Conservation (phyloP, 2,113 vertebrate species). For the Leptobrachium leishanense region DNA sequence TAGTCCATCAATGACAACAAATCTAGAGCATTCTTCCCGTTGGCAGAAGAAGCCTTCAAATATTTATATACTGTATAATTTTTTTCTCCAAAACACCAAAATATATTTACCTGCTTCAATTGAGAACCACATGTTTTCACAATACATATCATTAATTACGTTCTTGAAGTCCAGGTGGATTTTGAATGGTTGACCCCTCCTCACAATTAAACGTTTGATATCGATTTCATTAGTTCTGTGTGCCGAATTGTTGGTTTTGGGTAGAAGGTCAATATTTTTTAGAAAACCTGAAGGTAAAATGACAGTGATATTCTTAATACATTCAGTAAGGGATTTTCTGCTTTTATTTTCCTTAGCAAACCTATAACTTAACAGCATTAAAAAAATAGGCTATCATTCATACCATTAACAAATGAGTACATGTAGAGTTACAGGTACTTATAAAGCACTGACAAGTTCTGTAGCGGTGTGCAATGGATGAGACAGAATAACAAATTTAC, state of each 20-base stretch:
- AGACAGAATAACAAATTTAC: too few relatives aligned
- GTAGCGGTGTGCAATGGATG: too few relatives aligned
- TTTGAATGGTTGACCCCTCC: constrained; percentile 5
- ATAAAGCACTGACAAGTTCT: too few relatives aligned
- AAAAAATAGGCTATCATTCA: too few relatives aligned
- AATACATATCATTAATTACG: background rate
- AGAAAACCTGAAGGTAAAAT: background rate
- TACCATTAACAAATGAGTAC: too few relatives aligned
- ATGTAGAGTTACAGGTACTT: too few relatives aligned
- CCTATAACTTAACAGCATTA: too few relatives aligned
- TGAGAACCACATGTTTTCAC: background rate
- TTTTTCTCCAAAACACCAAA: background rate
- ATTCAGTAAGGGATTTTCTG: too few relatives aligned
- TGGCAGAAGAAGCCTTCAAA: too few relatives aligned
- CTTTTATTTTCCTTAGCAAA: too few relatives aligned
- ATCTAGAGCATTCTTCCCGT: background rate
- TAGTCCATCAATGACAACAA: background rate
- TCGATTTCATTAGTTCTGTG: constrained; percentile 5
- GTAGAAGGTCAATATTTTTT: background rate
- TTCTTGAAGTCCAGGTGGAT: background rate
- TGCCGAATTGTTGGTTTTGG: background rate
- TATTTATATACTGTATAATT: too few relatives aligned
- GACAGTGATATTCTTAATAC: too few relatives aligned
- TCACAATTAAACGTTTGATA: constrained; percentile 6
- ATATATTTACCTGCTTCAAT: background rate